Evolutionary conservation across 2,888 invertebrate genomes (phyloP), one percentile per base, ranked within the genome.

Genomic region (Drosophila cyrtoloma): DNA sequence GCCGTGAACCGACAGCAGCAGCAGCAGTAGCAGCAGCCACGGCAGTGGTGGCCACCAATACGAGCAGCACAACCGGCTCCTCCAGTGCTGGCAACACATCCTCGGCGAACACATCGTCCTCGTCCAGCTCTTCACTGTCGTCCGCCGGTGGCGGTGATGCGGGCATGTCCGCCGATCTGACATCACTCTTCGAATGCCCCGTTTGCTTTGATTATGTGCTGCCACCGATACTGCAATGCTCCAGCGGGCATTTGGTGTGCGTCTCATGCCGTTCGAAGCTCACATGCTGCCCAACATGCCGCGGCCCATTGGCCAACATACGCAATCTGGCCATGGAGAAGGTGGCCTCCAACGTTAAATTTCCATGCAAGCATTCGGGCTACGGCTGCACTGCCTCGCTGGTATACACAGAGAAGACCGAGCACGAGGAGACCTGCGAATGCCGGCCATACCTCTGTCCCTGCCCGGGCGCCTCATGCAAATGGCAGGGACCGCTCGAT

Each of bases 121-220:
- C 94, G 59, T 93, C 93, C 72, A 93, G 93, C 82, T 93, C 93
- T 39, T 94, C 94, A 52, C 78, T 93, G 68, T 93, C 93, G 72
- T 93, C 93, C 77, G 93, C 93, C 71, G 93, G 93, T 65, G 93
- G 93, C 80, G 93, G 93, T 84, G 93, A 93, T 91, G 93, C 93
- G 77, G 93, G 93, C 91, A 96, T 97, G 94, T 96, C 97, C 61
- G 96, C 97, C 90, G 98, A 98, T 94, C 94, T 98, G 91, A 97
- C 98, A 79, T 97, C 97, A 77, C 94, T 98, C 61, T 98, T 98
- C 93, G 98, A 98, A 94, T 98, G 98, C 94, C 98, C 98, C 44
- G 99, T 99, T 81, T 99, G 99, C 94, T 99, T 99, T 94, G 99
- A 99, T 94, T 99, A 99, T 95, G 99, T 99, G 79, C 95, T 99